These are phyloP conservation scores for Brachyhypopomus gauderio DNA, from an alignment of 2,113 vertebrate genomes.

Conservation along the genomic window DNA sequence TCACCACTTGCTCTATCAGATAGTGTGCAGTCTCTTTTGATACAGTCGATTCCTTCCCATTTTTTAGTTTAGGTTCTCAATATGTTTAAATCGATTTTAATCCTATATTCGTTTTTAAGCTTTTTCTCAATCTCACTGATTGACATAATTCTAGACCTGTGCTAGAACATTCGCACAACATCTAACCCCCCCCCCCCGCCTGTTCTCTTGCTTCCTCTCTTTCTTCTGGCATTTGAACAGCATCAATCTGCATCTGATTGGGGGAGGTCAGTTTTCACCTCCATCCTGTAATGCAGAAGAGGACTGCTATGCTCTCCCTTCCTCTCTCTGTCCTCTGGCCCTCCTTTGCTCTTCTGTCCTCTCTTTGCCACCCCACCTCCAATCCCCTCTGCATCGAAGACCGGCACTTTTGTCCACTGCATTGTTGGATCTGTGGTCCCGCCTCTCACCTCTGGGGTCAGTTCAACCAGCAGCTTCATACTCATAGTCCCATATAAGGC, in stretches of 20 bases:
- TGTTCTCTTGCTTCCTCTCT: conserved; percentile 33
- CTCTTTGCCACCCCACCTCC: background rate
- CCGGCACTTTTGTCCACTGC: background rate
- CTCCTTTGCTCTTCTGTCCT: conserved; percentile 8
- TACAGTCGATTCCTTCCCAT: too few species aligned
- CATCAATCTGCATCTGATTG: conserved; percentile 66
- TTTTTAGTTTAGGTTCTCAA: too few species aligned
- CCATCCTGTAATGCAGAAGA: conserved; percentile 47
- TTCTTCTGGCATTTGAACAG: conserved; percentile 58
- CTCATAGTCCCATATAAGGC: conserved; percentile 61
- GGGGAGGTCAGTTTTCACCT: conserved; percentile 66
- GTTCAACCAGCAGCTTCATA: background rate
- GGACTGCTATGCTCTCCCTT: conserved; percentile 55
- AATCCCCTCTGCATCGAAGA: background rate
- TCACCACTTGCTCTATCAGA: background rate
- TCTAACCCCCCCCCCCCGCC: conserved; percentile 34
- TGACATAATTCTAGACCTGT: background rate
- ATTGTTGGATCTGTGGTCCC: too few species aligned
- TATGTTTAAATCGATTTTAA: too few species aligned
- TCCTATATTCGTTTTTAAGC: too few species aligned
- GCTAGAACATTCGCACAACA: background rate
- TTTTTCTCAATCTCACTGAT: too few species aligned
- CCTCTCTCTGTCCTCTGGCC: conserved; percentile 42
- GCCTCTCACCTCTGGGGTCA: background rate
- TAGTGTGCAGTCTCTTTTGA: too few species aligned